Conservation (phyloP, 2,113 vertebrate species). For the Odocoileus virginianus region DNA sequence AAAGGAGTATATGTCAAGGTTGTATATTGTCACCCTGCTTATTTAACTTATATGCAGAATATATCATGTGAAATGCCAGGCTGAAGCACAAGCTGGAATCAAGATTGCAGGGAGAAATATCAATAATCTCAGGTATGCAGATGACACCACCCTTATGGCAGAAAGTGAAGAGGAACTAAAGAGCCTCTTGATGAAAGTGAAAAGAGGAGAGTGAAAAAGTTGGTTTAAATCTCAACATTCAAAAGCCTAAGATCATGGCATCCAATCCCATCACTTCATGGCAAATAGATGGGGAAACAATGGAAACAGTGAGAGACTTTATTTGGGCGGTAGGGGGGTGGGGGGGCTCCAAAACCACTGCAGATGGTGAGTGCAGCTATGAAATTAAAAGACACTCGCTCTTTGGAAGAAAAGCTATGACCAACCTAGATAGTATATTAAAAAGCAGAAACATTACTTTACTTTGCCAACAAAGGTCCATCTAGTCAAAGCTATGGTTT, state of each 20-base stretch:
- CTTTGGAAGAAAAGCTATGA: background rate
- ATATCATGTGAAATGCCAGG: background rate
- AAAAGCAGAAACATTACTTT: background rate
- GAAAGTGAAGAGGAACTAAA: background rate
- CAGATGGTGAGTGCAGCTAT: background rate
- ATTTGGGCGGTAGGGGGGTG: background rate
- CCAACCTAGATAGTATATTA: background rate
- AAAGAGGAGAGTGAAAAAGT: background rate
- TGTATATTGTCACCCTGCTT: background rate
- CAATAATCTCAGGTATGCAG: background rate
- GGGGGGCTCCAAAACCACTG: background rate
- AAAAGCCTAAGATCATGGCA: background rate
- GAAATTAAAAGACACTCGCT: background rate
- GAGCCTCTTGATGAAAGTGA: background rate
- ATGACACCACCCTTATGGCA: background rate
- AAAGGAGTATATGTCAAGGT: background rate
- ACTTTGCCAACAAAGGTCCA: background rate
- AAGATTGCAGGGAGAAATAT: background rate
- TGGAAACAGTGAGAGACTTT: background rate
- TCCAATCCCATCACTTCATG: background rate
- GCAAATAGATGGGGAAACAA: background rate
- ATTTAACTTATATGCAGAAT: background rate
- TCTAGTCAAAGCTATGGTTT: background rate
- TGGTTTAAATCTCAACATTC: background rate
- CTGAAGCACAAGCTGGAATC: background rate